These are phyloP conservation scores for Trachemys scripta DNA, from an alignment of 2,113 vertebrate genomes.

Conservation along the genomic window DNA sequence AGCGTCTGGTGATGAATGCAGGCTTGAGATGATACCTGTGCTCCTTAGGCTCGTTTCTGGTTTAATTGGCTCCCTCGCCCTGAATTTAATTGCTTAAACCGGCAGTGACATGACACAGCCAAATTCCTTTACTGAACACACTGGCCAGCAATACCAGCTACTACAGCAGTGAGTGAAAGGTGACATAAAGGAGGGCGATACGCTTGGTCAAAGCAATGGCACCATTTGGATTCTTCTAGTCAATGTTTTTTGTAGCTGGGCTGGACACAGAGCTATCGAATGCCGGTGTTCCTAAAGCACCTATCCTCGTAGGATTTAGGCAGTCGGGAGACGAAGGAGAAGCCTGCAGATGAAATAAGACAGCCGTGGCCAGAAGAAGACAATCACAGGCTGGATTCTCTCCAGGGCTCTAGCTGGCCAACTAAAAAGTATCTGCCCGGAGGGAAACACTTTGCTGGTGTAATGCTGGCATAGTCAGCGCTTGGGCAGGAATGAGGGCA, in stretches of 20 bases:
- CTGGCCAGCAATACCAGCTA: background rate
- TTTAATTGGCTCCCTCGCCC: background rate
- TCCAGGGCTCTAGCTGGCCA: too few relatives aligned
- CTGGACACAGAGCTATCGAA: background rate
- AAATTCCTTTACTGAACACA: background rate
- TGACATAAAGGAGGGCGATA: accelerated
- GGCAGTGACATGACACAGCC: background rate
- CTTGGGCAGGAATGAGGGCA: too few relatives aligned
- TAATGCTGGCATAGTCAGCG: too few relatives aligned
- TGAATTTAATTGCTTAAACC: background rate
- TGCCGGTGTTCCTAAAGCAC: background rate
- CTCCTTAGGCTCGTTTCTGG: too few relatives aligned
- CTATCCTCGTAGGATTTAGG: accelerated
- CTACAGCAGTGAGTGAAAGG: accelerated
- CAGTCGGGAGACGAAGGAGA: too few relatives aligned
- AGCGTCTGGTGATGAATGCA: too few relatives aligned
- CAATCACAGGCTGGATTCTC: too few relatives aligned
- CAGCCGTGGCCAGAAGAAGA: too few relatives aligned
- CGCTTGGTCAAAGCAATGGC: accelerated
- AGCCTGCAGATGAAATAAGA: too few relatives aligned
- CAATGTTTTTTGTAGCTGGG: background rate
- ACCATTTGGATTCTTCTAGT: accelerated
- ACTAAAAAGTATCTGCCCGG: too few relatives aligned
- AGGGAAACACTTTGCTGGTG: too few relatives aligned
- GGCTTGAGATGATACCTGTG: too few relatives aligned